Evolutionary conservation across 2,888 invertebrate genomes (phyloP), one percentile per base, ranked within the genome.

Genomic region (Drosophila meridiana): DNA sequence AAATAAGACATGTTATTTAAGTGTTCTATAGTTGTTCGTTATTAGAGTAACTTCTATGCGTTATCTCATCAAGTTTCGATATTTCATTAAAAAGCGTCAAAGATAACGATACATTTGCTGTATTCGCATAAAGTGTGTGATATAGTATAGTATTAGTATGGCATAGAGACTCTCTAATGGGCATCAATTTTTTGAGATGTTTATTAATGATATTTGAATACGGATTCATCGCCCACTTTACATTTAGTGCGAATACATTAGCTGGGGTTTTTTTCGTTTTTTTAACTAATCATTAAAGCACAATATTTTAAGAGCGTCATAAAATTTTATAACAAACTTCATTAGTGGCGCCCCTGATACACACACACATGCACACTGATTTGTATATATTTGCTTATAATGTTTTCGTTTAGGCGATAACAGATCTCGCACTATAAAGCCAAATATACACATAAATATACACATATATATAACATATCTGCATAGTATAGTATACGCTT

Each of bases 301-400:
- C 86, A 83, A 90, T 89, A 91, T 89, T 92, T 90, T 86, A 85
- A 82, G 81, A 83, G 77, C 68, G 66, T 73, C 74, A 78, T 86
- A 82, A 86, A 90, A 88, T 78, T 76, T 77, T 82, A 89, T 90
- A 90, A 89, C 90, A 87, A 83, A 90, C 86, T 90, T 89, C 86
- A 89, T 88, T 88, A 88, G 90, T 76, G 67, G 76, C 62, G 76
- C 72, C 69, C 69, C 62, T 59, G 55, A 69, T 73, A 52, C 52
- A 64, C 53, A 11, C 32, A 20, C 38, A 57, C 13, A 32, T 2
- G n/a, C 20, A 30, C 8, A 47, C 4, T 9, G n/a, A 56, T 43
- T 43, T 57, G 55, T 30, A 40, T 40, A 40, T 45, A 45, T 47
- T 60, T 64, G 58, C 53, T 65, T 64, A 30, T 63, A 78, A 65